These are phyloP conservation scores for Drosophila melanogaster DNA, from an alignment of 1,140 invertebrate species.

Conservation along the genomic window DNA sequence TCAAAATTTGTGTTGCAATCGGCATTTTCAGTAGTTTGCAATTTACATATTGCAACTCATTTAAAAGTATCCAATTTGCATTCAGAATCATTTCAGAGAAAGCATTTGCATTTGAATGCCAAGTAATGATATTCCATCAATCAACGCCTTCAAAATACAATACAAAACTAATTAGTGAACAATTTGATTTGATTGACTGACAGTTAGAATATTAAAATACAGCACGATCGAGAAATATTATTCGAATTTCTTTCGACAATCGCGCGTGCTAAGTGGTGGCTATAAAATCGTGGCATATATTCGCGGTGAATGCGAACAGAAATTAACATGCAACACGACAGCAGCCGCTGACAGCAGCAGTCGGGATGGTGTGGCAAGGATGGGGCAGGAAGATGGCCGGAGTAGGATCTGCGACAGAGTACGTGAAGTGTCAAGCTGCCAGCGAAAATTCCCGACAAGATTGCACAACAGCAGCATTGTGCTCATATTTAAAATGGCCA, in stretches of 20 bases:
- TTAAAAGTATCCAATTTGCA: background rate
- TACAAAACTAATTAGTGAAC: constrained; percentile 17
- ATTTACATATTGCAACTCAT: too few relatives aligned
- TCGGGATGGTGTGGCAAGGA: background rate
- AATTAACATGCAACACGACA: constrained; percentile 73
- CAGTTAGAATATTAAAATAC: constrained; percentile 10
- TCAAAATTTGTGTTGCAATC: background rate
- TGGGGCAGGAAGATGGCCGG: background rate
- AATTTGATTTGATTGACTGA: constrained; percentile 21
- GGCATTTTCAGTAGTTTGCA: too few relatives aligned
- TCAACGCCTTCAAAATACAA: background rate
- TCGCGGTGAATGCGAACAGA: constrained; percentile 35
- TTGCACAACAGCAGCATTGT: constrained; percentile 52
- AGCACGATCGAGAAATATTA: constrained; percentile 16
- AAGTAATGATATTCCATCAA: background rate
- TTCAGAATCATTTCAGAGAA: background rate
- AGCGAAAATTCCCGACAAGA: constrained; percentile 56
- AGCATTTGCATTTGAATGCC: background rate
- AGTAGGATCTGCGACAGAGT: constrained; percentile 11
- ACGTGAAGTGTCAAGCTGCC: constrained; percentile 62
- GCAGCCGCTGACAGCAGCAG: constrained; percentile 49
- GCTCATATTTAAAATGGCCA: constrained; percentile 72
- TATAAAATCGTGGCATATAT: constrained; percentile 76
- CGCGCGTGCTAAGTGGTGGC: constrained; percentile 65
- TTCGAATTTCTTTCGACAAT: constrained; percentile 43